phyloP scores from a whole-genome alignment of 2,888 invertebrate genomes.

The Morpho deidamia region DNA sequence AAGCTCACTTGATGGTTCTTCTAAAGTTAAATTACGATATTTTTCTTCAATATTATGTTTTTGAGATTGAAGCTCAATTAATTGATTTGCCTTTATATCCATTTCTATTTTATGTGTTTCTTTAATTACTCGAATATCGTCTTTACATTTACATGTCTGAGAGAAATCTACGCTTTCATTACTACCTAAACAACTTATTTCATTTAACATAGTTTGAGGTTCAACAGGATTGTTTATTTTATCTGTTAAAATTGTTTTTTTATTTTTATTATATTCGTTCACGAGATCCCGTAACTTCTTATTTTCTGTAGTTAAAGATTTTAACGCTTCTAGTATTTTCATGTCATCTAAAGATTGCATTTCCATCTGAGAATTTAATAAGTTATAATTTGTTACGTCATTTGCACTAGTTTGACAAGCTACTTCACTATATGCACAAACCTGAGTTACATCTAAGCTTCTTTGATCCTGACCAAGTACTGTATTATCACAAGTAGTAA shows the following conservation, averaged over 20 bases:
- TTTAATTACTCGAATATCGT: conserved; percentile 23
- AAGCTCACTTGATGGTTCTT: conserved; percentile 43
- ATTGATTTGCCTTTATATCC: conserved; percentile 33
- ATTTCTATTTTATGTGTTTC: conserved; percentile 33
- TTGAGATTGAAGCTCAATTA: conserved; percentile 34
- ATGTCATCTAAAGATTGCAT: conserved; percentile 31
- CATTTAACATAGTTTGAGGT: conserved; percentile 6
- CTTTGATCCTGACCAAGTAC: conserved; percentile 53
- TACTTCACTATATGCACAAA: conserved; percentile 43
- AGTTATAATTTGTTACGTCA: conserved; percentile 30
- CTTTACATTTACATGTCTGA: conserved; percentile 30
- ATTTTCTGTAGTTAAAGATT: conserved; percentile 45
- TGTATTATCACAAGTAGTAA: conserved; percentile 56
- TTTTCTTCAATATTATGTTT: conserved; percentile 46
- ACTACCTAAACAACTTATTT: not conserved
- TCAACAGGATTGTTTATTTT: conserved; percentile 40
- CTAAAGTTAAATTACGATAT: conserved; percentile 45
- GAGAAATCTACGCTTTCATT: conserved; percentile 18
- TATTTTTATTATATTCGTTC: conserved; percentile 27
- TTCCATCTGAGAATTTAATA: conserved; percentile 34
- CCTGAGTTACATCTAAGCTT: conserved; percentile 52
- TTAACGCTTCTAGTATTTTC: conserved; percentile 34
- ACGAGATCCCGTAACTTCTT: conserved; percentile 37
- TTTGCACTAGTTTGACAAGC: conserved; percentile 41
- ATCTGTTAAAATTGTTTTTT: conserved; percentile 25